Conservation (phyloP, 2,888 invertebrate species). For the Mallateleia sp. region DNA sequence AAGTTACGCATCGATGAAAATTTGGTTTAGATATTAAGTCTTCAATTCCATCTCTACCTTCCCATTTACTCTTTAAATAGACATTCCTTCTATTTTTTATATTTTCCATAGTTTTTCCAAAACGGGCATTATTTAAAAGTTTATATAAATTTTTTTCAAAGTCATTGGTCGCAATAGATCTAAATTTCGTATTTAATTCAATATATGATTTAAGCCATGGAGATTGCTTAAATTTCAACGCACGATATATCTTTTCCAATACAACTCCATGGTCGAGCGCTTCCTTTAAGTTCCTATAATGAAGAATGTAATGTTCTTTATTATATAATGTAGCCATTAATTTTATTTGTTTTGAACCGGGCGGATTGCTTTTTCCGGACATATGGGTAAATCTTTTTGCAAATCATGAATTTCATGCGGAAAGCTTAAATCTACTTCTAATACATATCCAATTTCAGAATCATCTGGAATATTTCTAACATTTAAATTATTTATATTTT, state of each 20-base stretch:
- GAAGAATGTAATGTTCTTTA: background rate
- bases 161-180: no score
- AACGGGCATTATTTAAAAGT: no score
- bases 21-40: background rate
- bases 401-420: background rate
- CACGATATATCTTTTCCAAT: no score
- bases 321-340: background rate
- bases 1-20: background rate
- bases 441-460: background rate
- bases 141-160: no score
- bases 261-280: no score
- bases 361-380: background rate
- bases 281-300: background rate
- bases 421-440: no score
- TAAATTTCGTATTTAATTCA: no score
- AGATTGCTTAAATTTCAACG: constrained; percentile 9
- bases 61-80: background rate
- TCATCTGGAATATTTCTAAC: no score
- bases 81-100: background rate
- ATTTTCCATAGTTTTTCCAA: background rate
- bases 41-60: background rate
- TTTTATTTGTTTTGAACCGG: background rate
- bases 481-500: no score
- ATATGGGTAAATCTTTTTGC: background rate
- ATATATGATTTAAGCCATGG: background rate